Base-by-base conservation (phyloP, 2,888 invertebrate genomes). In the Zootermopsis nevadensis region DNA sequence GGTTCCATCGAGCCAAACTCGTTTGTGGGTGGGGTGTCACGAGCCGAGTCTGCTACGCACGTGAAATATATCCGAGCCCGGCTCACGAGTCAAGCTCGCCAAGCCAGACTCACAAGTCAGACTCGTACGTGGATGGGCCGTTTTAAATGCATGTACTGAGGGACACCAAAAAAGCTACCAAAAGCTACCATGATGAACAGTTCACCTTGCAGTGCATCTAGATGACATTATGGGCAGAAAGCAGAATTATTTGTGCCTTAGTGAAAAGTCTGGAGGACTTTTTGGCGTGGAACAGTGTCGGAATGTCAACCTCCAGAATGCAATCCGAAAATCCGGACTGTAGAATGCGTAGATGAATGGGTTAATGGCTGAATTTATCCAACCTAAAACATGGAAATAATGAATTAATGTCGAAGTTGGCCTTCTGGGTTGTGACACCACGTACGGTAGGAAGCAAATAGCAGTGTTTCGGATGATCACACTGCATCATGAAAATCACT, bases 261-360 rank as follows among this genome's bases (percentile, higher is more conserved):
- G 72, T n/a, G 85, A 83, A 19, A 84, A 84, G 69, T 85, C 84
- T 48, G 81, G 60, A 0, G 76, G 85, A 60, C 85, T 84, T 33
- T 86, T 87, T 83, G 88, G 88, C 84, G 90, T 91, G 85, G 92
- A 91, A 88, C 94, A 94, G 87, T 94, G 93, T 85, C 91, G 93
- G 82, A 94, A 92, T 0, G 97, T 97, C 55, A 97, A 90, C 85
- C 96, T 91, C 96, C 96, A 96, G 88, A 97, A 96, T 0, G 97
- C 96, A 86, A 95, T 92, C 87, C 96, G 93, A 88, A 97, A 97
- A 88, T 97, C 97, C 0, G 95, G 95, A 85, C 96, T 96, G 89
- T 96, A 97, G 88, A 97, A 97, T 31, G 97, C 96, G 88, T 97
- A 97, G 87, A 97, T 97, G 88, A 97, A 96, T 0, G 97, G 97